A percentile compares a stretch with the other conserved stretches of the same genome.
Conservation (phyloP, 2,888 invertebrate genomes). For the Elegia similella region DNA sequence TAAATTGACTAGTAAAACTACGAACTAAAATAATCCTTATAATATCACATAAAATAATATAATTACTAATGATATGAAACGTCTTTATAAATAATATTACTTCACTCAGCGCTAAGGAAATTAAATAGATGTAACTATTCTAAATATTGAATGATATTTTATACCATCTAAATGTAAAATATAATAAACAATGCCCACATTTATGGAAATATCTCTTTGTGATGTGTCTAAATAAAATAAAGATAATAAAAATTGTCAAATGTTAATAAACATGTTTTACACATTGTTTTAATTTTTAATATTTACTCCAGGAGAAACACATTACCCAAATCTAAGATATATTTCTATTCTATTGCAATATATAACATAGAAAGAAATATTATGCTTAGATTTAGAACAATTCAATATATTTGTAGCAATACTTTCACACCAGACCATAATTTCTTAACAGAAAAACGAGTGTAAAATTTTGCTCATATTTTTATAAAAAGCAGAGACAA, state of each 20-base stretch:
- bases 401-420: background rate
- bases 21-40: background rate
- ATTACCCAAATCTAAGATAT: background rate
- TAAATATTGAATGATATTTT: background rate
- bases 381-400: background rate
- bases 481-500: background rate
- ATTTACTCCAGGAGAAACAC: background rate
- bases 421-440: background rate
- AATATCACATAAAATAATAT: background rate
- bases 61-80: background rate
- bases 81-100: background rate
- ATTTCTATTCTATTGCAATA: background rate
- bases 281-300: background rate
- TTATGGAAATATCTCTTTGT: slow-evolving; percentile 11
- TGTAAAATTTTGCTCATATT: background rate
- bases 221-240: background rate
- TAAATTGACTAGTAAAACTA: background rate
- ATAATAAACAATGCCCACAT: background rate
- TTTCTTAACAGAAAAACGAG: background rate
- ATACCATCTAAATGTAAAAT: background rate
- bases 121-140: background rate
- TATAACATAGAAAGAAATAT: background rate
- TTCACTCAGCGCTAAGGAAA: too few relatives aligned
- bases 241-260: background rate
- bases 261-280: slow-evolving; percentile 2